phyloP scores from a whole-genome alignment of 2,888 invertebrate species.

The Eupithecia abbreviata region DNA sequence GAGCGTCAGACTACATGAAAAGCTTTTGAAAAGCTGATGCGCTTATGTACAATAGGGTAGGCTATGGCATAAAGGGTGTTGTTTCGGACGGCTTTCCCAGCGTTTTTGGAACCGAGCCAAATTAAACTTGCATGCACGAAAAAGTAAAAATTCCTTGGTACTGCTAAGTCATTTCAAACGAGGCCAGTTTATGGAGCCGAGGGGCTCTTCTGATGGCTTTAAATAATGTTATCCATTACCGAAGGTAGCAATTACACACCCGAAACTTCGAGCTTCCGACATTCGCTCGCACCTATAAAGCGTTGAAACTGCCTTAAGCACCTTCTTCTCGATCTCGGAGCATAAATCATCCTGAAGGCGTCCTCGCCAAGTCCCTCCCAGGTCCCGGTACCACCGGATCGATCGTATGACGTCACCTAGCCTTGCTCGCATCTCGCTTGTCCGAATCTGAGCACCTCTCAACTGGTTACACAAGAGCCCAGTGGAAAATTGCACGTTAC shows the following conservation, averaged over 20 bases:
- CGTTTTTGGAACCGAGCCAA: constrained; percentile 34
- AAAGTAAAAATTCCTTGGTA: constrained; percentile 21
- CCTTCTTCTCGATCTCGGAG: constrained; percentile 24
- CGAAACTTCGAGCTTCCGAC: not conserved
- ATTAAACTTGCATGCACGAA: constrained; percentile 24
- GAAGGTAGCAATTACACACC: not conserved
- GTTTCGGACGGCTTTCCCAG: constrained; percentile 20
- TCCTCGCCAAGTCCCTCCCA: constrained; percentile 27
- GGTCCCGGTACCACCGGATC: constrained; percentile 53
- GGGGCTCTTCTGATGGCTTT: not conserved
- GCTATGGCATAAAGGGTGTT: constrained; percentile 12
- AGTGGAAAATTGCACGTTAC: constrained; percentile 32
- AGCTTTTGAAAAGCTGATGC: constrained; percentile 31
- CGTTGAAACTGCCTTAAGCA: constrained; percentile 15
- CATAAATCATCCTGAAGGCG: constrained; percentile 37
- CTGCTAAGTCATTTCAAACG: constrained; percentile 11
- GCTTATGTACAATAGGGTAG: constrained; percentile 27
- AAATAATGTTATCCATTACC: not conserved
- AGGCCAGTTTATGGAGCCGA: not conserved
- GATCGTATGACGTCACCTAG: constrained; percentile 80
- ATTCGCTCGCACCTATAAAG: constrained; percentile 5
- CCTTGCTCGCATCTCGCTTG: constrained; percentile 55
- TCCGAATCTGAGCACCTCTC: constrained; percentile 42
- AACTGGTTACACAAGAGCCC: constrained; percentile 37
- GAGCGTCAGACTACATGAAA: constrained; percentile 21